These are phyloP conservation scores for Bombylius discolor DNA, from an alignment of 2,888 invertebrate species.

Conservation along the genomic window DNA sequence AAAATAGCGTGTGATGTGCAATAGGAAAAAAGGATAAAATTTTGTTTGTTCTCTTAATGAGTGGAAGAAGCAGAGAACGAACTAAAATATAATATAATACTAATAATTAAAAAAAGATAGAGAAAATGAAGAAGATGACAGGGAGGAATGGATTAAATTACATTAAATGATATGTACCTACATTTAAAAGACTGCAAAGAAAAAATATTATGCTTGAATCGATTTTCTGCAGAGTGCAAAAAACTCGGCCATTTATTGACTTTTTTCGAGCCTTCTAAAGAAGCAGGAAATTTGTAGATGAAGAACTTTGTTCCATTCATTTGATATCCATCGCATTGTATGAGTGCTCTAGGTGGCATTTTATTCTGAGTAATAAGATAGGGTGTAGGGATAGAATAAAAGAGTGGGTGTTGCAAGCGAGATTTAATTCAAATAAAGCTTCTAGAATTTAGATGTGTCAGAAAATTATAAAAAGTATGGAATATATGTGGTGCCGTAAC, in stretches of 20 bases:
- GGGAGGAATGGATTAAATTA: background rate
- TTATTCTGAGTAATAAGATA: no score
- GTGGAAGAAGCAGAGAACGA: background rate
- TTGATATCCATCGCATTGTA: no score
- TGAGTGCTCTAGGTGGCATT: no score
- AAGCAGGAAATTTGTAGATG: no score
- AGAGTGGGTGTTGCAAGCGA: no score
- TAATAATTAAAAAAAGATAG: background rate
- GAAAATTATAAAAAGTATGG: no score
- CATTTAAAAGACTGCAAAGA: background rate
- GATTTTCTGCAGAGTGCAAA: constrained; percentile 15
- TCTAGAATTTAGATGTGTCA: no score
- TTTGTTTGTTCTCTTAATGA: background rate
- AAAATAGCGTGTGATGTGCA: no score
- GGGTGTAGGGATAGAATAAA: no score
- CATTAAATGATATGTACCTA: background rate
- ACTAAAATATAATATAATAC: background rate
- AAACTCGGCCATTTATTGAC: constrained; percentile 17
- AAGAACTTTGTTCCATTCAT: no score
- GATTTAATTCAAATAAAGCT: no score
- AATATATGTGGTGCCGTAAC: no score
- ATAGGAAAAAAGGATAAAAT: background rate
- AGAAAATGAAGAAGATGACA: background rate
- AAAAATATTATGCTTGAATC: constrained; percentile 1
- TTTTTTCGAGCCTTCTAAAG: constrained; percentile 1